Evolutionary conservation across 2,888 invertebrate species (phyloP).

Genomic region (Hemithea aestivaria): DNA sequence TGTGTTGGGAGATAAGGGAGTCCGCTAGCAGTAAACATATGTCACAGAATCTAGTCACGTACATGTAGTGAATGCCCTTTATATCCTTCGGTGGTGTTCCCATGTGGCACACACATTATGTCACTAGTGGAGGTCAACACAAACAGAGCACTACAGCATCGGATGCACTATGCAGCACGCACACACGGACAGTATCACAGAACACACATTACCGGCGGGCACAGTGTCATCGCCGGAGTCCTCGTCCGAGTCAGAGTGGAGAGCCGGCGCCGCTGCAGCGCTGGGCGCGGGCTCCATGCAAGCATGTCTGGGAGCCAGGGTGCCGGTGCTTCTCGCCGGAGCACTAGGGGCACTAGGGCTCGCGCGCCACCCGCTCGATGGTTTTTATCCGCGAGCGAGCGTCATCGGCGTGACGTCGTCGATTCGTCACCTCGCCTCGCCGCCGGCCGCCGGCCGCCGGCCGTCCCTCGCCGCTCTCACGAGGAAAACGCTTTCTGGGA

Average conservation of each 20-base stretch:
- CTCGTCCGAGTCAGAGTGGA: slow-evolving; percentile 42
- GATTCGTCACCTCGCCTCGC: slow-evolving; percentile 61
- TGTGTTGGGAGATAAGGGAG: too few relatives aligned
- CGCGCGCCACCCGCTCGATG: slow-evolving; percentile 46
- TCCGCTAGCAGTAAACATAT: too few relatives aligned
- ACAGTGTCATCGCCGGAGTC: slow-evolving; percentile 66
- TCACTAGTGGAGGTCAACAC: too few relatives aligned
- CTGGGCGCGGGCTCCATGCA: slow-evolving; percentile 59
- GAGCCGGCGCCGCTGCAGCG: slow-evolving; percentile 38
- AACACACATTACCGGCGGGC: slow-evolving; percentile 63
- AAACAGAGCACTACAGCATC: too few relatives aligned
- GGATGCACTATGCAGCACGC: too few relatives aligned
- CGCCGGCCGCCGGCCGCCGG: slow-evolving; percentile 34
- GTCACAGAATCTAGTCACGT: too few relatives aligned
- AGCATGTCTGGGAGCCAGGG: slow-evolving; percentile 71
- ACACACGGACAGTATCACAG: slow-evolving; percentile 3
- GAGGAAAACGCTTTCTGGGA: slow-evolving; percentile 76
- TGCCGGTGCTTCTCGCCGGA: slow-evolving; percentile 15
- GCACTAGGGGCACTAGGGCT: slow-evolving; percentile 48
- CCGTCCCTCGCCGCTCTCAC: slow-evolving; percentile 32
- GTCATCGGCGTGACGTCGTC: slow-evolving; percentile 64
- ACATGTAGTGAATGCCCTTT: too few relatives aligned
- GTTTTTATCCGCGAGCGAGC: slow-evolving; percentile 56
- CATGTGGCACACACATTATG: too few relatives aligned
- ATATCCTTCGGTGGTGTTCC: too few relatives aligned